A percentile compares a stretch with the other conserved stretches of the same genome.
phyloP scores from a whole-genome alignment of 2,888 invertebrate species.

The Mechanitis mazaeus region DNA sequence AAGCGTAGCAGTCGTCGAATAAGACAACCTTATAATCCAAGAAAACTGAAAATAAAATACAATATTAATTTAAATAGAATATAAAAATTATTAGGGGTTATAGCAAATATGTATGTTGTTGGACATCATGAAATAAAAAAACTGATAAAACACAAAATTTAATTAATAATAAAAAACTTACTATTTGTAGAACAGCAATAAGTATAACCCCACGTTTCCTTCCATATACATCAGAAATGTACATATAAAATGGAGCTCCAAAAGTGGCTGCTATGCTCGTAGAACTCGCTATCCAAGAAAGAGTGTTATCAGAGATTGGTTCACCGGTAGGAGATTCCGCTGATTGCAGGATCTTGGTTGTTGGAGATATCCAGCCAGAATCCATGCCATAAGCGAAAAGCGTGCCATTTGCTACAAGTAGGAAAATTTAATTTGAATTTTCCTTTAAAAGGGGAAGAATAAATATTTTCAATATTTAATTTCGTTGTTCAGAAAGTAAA shows the following conservation, averaged over 20 bases:
- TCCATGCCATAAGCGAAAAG: constrained; percentile 44
- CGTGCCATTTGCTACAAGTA: constrained; percentile 20
- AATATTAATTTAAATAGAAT: background rate
- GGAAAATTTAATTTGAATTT: background rate
- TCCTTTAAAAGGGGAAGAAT: no score
- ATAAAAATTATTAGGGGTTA: no score
- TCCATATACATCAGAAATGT: constrained; percentile 57
- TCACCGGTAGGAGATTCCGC: constrained; percentile 43
- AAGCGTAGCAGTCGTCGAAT: constrained; percentile 39
- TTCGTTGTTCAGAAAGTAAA: no score
- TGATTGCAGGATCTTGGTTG: constrained; percentile 48
- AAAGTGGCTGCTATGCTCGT: constrained; percentile 49
- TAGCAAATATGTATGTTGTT: no score
- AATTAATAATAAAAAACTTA: constrained; percentile 21
- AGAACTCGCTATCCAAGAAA: constrained; percentile 66
- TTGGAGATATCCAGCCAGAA: constrained; percentile 61
- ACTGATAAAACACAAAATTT: no score
- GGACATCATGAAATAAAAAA: no score
- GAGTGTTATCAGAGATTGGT: constrained; percentile 49
- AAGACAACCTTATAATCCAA: constrained; percentile 48
- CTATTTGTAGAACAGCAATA: constrained; percentile 58
- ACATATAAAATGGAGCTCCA: constrained; percentile 57
- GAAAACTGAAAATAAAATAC: constrained; percentile 43
- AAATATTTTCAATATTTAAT: no score
- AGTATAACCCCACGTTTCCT: constrained; percentile 60